These are phyloP conservation scores for Ceratosolen solmsi DNA, from an alignment of 1,140 invertebrate species.

Conservation along the genomic window DNA sequence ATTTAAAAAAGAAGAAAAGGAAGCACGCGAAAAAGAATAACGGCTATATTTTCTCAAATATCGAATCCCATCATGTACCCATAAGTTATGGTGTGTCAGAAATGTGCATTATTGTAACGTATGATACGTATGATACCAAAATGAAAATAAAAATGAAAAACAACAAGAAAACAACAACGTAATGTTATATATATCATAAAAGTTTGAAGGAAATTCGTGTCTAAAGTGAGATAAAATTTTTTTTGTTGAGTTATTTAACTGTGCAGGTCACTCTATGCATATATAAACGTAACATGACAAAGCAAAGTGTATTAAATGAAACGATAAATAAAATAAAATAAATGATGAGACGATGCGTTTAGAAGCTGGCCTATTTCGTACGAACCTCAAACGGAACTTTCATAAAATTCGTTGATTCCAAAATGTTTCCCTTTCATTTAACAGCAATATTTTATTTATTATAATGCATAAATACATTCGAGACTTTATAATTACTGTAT, in stretches of 20 bases:
- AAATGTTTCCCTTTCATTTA: too few relatives aligned
- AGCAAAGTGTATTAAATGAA: slow-evolving; percentile 33
- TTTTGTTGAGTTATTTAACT: slow-evolving; percentile 60
- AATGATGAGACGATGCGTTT: slow-evolving; percentile 65
- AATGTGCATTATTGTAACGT: slow-evolving; percentile 36
- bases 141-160: slow-evolving; percentile 13
- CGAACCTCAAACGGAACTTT: too few relatives aligned
- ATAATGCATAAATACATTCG: background rate
- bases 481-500: background rate
- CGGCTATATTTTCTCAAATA: slow-evolving; percentile 46
- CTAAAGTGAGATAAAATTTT: slow-evolving; percentile 51
- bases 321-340: slow-evolving; percentile 56
- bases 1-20: slow-evolving; percentile 32
- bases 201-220: too few relatives aligned
- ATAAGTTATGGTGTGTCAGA: background rate
- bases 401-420: too few relatives aligned
- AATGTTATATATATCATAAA: too few relatives aligned
- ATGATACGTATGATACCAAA: slow-evolving; percentile 40
- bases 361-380: slow-evolving; percentile 27
- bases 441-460: background rate
- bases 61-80: slow-evolving; percentile 24
- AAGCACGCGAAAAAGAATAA: slow-evolving; percentile 12
- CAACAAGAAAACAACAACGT: slow-evolving; percentile 4
- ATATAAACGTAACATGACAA: slow-evolving; percentile 34
- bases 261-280: slow-evolving; percentile 62